Percentiles rank a stretch among this genome's conserved stretches.
phyloP scores from a whole-genome alignment of 2,888 invertebrate species.

The Eupithecia tripunctaria region DNA sequence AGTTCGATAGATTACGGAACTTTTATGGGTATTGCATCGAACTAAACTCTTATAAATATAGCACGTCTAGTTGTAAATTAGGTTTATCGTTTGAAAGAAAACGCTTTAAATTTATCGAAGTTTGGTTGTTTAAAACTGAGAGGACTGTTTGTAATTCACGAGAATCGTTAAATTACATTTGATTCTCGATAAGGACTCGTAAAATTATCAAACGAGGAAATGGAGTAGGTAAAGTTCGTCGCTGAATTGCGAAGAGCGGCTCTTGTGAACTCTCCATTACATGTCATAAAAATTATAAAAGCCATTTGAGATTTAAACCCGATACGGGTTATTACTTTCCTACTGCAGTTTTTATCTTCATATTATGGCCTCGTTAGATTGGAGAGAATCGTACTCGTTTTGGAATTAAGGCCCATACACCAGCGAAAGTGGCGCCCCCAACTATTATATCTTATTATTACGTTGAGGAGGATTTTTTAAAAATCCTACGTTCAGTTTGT shows the following conservation, averaged over 20 bases:
- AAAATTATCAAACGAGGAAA: constrained; percentile 48
- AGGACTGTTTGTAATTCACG: constrained; percentile 56
- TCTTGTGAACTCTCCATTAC: constrained; percentile 22
- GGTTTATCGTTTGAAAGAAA: constrained; percentile 69
- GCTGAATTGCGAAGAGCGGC: constrained; percentile 56
- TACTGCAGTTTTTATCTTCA: background rate
- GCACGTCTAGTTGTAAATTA: constrained; percentile 73
- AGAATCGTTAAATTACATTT: constrained; percentile 55
- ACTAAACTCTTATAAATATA: constrained; percentile 73
- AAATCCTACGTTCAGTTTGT: too few relatives aligned
- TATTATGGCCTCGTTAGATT: background rate
- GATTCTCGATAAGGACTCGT: constrained; percentile 42
- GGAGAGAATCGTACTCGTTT: background rate
- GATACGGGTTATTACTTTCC: background rate
- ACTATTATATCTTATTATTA: too few relatives aligned
- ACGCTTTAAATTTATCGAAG: constrained; percentile 52
- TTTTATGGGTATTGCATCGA: constrained; percentile 73
- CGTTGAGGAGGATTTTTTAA: too few relatives aligned
- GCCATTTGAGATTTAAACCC: constrained; percentile 12
- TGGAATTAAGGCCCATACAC: too few relatives aligned
- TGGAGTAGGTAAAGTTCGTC: constrained; percentile 55
- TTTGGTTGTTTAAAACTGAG: constrained; percentile 42
- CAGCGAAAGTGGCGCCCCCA: too few relatives aligned
- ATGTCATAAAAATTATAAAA: constrained; percentile 9
- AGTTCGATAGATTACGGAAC: constrained; percentile 75